phyloP scores from a whole-genome alignment of 2,113 vertebrate genomes.

The Gavia stellata region DNA sequence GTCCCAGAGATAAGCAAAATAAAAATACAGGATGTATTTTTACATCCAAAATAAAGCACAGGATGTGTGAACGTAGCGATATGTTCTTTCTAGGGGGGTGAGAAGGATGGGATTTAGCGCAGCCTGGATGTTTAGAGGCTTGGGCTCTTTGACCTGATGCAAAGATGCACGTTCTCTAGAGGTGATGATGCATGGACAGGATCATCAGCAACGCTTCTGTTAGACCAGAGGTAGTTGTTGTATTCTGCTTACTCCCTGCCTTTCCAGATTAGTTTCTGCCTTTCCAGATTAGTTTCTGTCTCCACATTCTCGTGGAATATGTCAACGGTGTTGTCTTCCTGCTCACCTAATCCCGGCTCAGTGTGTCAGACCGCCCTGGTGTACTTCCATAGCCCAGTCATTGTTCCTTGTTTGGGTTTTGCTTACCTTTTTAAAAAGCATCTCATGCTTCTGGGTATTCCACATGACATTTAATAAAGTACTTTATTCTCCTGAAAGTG shows the following conservation, averaged over 20 bases:
- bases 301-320: background rate
- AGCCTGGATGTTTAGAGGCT: background rate
- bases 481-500: background rate
- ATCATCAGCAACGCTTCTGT: background rate
- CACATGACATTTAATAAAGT: background rate
- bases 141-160: background rate
- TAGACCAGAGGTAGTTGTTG: background rate
- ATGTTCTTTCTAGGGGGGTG: fast-evolving
- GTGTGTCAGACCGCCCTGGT: background rate
- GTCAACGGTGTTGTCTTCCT: background rate
- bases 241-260: background rate
- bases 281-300: background rate
- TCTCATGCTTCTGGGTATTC: background rate
- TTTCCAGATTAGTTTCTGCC: background rate
- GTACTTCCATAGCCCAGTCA: background rate
- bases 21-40: background rate
- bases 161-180: fast-evolving
- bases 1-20: background rate
- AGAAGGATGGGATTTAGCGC: background rate
- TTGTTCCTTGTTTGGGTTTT: background rate
- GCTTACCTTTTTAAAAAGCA: background rate
- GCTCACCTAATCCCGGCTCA: background rate
- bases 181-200: background rate
- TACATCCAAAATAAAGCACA: no score
- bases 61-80: background rate